A percentile compares a stretch with the other conserved stretches of the same genome.
Evolutionary conservation across 1,140 invertebrate species (phyloP).

Genomic region (Drosophila kikkawai): DNA sequence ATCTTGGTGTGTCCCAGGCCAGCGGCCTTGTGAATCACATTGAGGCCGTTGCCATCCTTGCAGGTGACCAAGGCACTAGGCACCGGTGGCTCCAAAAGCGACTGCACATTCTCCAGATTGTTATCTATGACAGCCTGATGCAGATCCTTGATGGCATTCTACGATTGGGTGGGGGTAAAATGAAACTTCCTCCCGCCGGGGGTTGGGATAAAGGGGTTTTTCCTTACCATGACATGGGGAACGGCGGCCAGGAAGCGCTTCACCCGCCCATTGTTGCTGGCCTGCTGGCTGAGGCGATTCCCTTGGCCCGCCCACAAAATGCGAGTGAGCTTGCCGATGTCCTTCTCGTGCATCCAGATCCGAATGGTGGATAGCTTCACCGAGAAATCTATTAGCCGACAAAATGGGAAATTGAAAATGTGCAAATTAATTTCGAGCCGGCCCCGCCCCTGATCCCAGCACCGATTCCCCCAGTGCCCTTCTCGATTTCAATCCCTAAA

Average conservation of each 20-base stretch:
- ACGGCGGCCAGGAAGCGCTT: conserved; percentile 93
- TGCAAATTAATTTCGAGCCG: conserved; percentile 56
- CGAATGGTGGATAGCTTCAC: conserved; percentile 94
- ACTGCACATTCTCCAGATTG: conserved; percentile 90
- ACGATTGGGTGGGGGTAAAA: not conserved
- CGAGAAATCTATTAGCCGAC: conserved; percentile 87
- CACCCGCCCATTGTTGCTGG: conserved; percentile 92
- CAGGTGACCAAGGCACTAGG: conserved; percentile 90
- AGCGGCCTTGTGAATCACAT: conserved; percentile 93
- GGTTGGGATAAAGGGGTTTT: no score
- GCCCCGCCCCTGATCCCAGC: not conserved
- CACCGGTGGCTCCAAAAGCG: conserved; percentile 89
- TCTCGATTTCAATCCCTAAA: not conserved
- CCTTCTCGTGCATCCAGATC: conserved; percentile 96
- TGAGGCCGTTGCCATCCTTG: conserved; percentile 92
- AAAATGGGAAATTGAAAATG: conserved; percentile 58
- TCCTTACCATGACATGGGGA: conserved; percentile 93
- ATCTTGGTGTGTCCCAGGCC: conserved; percentile 91
- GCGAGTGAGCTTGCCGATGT: conserved; percentile 92
- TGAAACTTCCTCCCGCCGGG: not conserved
- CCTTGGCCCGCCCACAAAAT: conserved; percentile 96
- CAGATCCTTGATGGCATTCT: conserved; percentile 93
- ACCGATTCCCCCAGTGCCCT: not conserved
- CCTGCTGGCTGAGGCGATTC: conserved; percentile 91
- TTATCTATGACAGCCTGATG: conserved; percentile 92